Conservation (phyloP, 1,140 invertebrate species). For the Ptiloglossa arizonensis region DNA sequence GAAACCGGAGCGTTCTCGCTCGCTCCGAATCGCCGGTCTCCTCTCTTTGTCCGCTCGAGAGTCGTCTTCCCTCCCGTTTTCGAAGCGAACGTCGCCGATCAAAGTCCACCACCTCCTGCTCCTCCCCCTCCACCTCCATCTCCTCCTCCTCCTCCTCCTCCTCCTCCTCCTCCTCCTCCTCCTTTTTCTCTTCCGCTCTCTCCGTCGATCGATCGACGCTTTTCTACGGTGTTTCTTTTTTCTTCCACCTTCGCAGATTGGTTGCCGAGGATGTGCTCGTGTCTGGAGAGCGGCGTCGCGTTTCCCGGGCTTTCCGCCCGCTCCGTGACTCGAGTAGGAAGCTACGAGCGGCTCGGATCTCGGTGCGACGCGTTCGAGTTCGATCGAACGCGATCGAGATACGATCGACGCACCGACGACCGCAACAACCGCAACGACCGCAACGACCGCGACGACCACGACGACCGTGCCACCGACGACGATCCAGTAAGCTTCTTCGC, state of each 20-base stretch:
- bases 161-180: no score
- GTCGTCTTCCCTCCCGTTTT: no score
- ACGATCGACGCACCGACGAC: neutral
- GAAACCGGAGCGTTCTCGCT: no score
- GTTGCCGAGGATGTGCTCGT: conserved; percentile 70
- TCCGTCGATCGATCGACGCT: no score
- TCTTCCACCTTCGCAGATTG: conserved; percentile 57
- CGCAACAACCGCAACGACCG: conserved; percentile 39
- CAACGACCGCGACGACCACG: conserved; percentile 30
- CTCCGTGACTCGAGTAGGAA: conserved; percentile 20
- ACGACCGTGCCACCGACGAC: neutral
- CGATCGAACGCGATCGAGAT: neutral
- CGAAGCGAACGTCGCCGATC: no score
- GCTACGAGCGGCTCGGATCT: conserved; percentile 58
- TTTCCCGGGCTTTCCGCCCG: conserved; percentile 20
- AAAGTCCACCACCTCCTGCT: no score
- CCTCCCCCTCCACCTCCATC: no score
- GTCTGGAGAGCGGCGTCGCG: conserved; percentile 49
- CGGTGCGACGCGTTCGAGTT: conserved; percentile 50
- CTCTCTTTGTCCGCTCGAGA: no score
- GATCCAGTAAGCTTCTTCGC: neutral
- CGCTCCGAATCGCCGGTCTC: no score
- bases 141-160: no score
- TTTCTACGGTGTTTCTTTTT: no score
- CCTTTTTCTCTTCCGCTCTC: no score